Evolutionary conservation across 2,888 invertebrate genomes (phyloP).

Genomic region (Hydroisotoma schaefferi): DNA sequence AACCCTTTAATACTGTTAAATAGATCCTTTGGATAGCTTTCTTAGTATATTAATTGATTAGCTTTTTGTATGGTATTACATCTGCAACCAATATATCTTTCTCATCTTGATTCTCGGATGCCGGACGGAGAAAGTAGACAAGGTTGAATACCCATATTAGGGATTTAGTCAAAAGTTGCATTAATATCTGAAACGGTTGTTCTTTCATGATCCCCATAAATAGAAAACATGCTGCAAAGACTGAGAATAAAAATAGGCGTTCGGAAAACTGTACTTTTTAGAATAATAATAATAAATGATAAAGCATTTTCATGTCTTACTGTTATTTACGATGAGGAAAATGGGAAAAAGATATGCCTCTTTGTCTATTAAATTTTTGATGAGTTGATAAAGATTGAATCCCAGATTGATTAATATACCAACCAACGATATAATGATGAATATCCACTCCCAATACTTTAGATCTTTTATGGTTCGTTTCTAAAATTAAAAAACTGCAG

Average conservation of each 20-base stretch:
- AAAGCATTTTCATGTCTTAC: slow-evolving; percentile 14
- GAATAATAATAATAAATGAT: too few species aligned
- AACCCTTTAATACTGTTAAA: neutral
- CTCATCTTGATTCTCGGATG: slow-evolving; percentile 9
- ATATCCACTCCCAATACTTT: slow-evolving; percentile 34
- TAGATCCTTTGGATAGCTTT: neutral
- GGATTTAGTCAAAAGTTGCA: slow-evolving; percentile 29
- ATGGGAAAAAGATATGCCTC: slow-evolving; percentile 30
- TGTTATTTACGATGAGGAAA: slow-evolving; percentile 25
- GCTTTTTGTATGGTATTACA: neutral
- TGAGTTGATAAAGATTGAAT: slow-evolving; percentile 27
- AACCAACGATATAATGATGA: slow-evolving; percentile 22
- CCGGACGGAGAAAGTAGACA: slow-evolving; percentile 30
- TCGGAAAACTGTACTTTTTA: too few species aligned
- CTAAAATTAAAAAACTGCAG: slow-evolving; percentile 11
- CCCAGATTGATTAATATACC: slow-evolving; percentile 27
- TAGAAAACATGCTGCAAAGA: slow-evolving; percentile 30
- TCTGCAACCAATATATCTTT: too few species aligned
- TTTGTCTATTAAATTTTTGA: slow-evolving; percentile 11
- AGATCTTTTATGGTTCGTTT: slow-evolving; percentile 26
- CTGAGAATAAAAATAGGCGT: slow-evolving; percentile 21
- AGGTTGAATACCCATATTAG: slow-evolving; percentile 31
- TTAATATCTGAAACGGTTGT: slow-evolving; percentile 31
- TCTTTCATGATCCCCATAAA: slow-evolving; percentile 32
- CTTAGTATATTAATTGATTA: too few species aligned